Conservation (phyloP, 2,888 invertebrate genomes). For the Dicranocentrus wangi region DNA sequence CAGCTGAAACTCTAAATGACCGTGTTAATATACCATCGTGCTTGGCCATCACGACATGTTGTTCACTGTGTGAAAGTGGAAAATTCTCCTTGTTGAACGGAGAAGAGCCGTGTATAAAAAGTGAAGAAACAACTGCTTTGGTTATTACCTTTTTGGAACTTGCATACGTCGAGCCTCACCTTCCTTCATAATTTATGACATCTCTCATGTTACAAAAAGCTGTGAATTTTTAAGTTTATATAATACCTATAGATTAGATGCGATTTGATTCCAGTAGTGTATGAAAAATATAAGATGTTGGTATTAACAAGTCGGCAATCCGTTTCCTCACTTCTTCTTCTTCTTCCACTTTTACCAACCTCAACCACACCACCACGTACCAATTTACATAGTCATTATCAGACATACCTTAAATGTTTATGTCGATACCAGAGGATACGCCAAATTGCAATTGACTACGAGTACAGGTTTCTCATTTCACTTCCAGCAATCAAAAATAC, state of each 20-base stretch:
- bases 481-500: no score
- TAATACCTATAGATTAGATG: neutral
- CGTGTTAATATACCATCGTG: no score
- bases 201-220: neutral
- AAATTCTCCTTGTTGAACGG: no score
- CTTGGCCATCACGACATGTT: no score
- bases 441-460: no score
- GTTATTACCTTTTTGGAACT: neutral
- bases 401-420: no score
- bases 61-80: no score
- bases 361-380: neutral
- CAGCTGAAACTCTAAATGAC: no score
- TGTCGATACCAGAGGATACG: no score
- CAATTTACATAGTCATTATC: neutral
- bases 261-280: neutral
- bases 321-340: neutral
- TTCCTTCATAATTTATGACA: slow-evolving; percentile 8
- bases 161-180: neutral
- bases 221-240: neutral
- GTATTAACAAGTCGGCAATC: no score
- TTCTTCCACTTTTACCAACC: neutral
- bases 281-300: neutral
- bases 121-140: neutral
- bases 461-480: no score
- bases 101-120: no score